Conservation (phyloP, 2,797 vertebrate genomes). For the Tapirus indicus region DNA sequence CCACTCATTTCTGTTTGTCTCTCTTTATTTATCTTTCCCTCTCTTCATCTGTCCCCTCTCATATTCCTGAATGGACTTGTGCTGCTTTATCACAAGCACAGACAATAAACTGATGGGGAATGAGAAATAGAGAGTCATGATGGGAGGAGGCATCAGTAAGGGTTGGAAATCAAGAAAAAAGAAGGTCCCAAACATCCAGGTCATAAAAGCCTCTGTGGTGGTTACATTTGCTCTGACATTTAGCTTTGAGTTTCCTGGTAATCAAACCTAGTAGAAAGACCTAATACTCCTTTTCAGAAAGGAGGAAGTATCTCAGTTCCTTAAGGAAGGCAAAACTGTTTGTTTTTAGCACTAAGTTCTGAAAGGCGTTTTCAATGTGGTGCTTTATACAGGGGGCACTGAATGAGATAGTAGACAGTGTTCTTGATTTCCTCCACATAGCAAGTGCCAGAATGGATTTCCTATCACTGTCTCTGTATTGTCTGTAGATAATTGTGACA, state of each 20-base stretch:
- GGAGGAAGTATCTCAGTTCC: background rate
- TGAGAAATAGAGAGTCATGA: constrained; percentile 18
- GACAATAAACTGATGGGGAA: background rate
- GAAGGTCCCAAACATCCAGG: background rate
- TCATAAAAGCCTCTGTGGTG: background rate
- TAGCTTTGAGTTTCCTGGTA: constrained; percentile 46
- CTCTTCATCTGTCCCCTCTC: background rate
- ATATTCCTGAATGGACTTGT: background rate
- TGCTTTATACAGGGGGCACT: background rate
- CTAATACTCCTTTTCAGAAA: background rate
- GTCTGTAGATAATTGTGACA: background rate
- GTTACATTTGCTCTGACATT: constrained; percentile 13
- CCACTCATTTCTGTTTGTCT: background rate
- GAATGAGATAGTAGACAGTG: background rate
- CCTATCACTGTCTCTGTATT: background rate
- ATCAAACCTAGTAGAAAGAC: constrained; percentile 30
- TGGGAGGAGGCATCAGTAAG: background rate
- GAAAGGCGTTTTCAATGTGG: background rate
- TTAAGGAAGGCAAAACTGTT: background rate
- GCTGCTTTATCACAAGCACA: background rate
- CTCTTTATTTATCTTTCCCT: background rate
- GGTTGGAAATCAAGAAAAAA: background rate
- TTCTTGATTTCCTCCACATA: background rate
- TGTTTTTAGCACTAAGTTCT: constrained; percentile 41
- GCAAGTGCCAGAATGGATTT: background rate